A percentile compares a stretch with the other conserved stretches of the same genome.
Evolutionary conservation across 1,140 invertebrate species (phyloP).

Genomic region (Telenomus remus): DNA sequence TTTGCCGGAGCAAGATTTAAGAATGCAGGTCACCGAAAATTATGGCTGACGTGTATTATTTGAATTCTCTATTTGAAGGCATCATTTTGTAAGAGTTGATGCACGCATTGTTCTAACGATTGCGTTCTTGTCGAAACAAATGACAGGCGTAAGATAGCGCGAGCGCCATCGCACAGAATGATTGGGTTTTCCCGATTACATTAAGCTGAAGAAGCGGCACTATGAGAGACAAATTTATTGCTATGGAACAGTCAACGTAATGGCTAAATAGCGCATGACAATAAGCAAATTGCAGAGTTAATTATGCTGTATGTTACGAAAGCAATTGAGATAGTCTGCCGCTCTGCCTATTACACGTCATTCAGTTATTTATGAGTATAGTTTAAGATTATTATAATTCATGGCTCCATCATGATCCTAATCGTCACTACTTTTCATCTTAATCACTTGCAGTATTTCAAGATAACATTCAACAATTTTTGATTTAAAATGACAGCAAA

Average conservation of each 20-base stretch:
- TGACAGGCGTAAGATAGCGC: slow-evolving; percentile 33
- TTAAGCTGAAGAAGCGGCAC: slow-evolving; percentile 54
- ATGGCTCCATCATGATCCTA: slow-evolving; percentile 12
- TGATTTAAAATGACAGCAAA: too few species aligned
- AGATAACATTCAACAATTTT: background rate
- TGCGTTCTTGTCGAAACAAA: slow-evolving; percentile 21
- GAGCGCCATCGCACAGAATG: slow-evolving; percentile 31
- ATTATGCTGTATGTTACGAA: slow-evolving; percentile 56
- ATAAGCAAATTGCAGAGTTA: slow-evolving; percentile 51
- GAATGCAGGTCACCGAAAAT: slow-evolving; percentile 2
- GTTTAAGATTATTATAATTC: slow-evolving; percentile 41
- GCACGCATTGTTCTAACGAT: slow-evolving; percentile 37
- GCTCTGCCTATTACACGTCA: slow-evolving; percentile 36
- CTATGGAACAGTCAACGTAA: slow-evolving; percentile 43
- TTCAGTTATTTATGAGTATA: slow-evolving; percentile 27
- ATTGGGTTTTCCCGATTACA: slow-evolving; percentile 50
- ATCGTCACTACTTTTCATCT: too few species aligned
- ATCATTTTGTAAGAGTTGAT: slow-evolving; percentile 1
- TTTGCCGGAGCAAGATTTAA: background rate
- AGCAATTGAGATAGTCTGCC: slow-evolving; percentile 53
- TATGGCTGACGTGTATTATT: background rate
- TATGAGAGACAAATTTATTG: slow-evolving; percentile 46
- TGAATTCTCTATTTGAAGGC: slow-evolving; percentile 7
- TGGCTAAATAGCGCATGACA: slow-evolving; percentile 51
- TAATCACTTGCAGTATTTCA: too few species aligned